Evolutionary conservation across 2,888 invertebrate genomes (phyloP).

Genomic region (Fragum whitleyi): DNA sequence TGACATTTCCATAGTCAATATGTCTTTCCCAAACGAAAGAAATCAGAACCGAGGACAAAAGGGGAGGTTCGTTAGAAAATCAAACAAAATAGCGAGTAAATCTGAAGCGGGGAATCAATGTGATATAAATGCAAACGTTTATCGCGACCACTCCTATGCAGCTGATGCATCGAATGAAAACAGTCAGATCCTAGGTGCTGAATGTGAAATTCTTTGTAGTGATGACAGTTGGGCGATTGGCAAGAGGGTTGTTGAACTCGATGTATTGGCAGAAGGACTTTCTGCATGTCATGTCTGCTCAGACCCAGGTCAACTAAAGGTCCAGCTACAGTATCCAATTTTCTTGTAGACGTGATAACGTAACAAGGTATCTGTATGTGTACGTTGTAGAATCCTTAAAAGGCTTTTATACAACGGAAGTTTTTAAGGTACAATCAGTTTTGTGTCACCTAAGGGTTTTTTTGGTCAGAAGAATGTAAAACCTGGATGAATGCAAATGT

Average conservation of each 20-base stretch:
- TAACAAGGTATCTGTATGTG: too few relatives aligned
- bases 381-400: too few relatives aligned
- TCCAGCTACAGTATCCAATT: too few relatives aligned
- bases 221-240: not conserved
- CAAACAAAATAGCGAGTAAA: not conserved
- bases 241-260: not conserved
- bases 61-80: not conserved
- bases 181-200: not conserved
- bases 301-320: not conserved
- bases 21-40: not conserved
- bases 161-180: not conserved
- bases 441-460: too few relatives aligned
- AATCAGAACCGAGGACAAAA: not conserved
- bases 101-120: too few relatives aligned
- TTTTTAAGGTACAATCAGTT: too few relatives aligned
- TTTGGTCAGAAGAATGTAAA: too few relatives aligned
- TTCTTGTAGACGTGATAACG: too few relatives aligned
- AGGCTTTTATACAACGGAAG: too few relatives aligned
- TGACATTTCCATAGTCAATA: not conserved
- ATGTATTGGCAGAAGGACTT: conserved; percentile 3
- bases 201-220: not conserved
- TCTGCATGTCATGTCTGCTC: not conserved
- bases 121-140: too few relatives aligned
- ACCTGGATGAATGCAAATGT: too few relatives aligned
- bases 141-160: too few relatives aligned